Base-by-base conservation (phyloP, 2,113 vertebrate species). In the Pagrus major region DNA sequence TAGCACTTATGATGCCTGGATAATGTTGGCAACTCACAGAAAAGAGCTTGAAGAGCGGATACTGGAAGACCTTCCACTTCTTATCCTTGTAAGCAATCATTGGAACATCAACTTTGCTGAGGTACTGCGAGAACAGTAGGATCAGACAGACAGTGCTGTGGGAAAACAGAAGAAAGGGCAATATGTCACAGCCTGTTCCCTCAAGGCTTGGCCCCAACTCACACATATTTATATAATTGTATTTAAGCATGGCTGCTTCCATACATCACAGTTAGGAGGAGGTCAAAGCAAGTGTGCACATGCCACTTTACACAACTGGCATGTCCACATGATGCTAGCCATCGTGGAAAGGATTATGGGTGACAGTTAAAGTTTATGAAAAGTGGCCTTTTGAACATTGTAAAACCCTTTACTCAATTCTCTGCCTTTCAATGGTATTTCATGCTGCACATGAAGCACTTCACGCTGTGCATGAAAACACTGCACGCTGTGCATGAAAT, bases 21-120 rank as follows among this genome's bases (percentile, higher is more conserved):
- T 4, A 25, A 16, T 11, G 29, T 31, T 29, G 20, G 7, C 33
- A 71, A 93, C 94, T 95, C 83, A 96, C 95, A 39, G 95, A 95
- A 75, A 96, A 95, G 12, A 96, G 91, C 65, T 94, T 96, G 91
- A 96, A 96, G 71, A 95, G 93, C 0, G 94, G 95, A 27, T 94
- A 95, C 65, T 92, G 93, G 86, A 94, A 94, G 29, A 95, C 89
- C 61, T 86, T 94, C 94, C 94, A 95, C 84, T 94, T 95, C 84
- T 94, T 94, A 35, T 94, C 92, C 73, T 92, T 94, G 87, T 94
- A 96, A 1, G 92, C 84, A 16, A 95, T 87, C 73, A 96, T 78
- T 29, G 94, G 94, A 25, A 96, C 89, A 1, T 95, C 44, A 10
- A 96, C 89, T 83, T 94, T 93, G 83, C 94, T 95, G 78, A 96